Base-by-base conservation (phyloP, 1,140 invertebrate genomes). In the Galleria mellonella region DNA sequence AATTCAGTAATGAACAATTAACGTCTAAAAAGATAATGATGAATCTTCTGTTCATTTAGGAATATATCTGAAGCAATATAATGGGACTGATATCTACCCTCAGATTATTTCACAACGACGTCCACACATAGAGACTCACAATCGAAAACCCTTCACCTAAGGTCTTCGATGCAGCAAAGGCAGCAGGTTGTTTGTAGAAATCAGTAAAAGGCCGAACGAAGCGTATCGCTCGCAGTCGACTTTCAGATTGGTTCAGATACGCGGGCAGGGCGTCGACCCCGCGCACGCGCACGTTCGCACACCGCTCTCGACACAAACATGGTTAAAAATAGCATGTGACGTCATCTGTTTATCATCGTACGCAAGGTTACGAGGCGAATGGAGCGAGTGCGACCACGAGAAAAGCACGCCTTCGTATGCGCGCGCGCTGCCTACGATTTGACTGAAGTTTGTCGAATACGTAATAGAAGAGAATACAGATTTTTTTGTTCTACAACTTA, bases 271-370 rank as follows among this genome's bases (percentile, higher is more conserved):
- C 72, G 50, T 71, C 64, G 71, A 79, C 68, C 72, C 60, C 53
- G 72, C 72, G 66, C 74, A 49, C 64, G 75, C 75, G 72, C 45
- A n/a, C 43, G 32, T 32, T 32, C 42, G 32, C 43, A 33, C 44
- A 32, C 65, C 51, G 35, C 54, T 51, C 62, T 57, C 63, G 41
- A 59, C 58, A 60, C 53, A 55, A 57, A 57, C 71, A 54, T 43
- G 63, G 56, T 51, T 78, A 81, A 63, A 75, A 67, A 81, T 83
- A 81, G 61, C 51, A 32, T 4, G 66, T 81, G 74, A 83, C 76
- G 79, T 83, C 72, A 79, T 62, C 54, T 83, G 76, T 83, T 83
- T 78, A 81, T 70, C 73, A 65, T 56, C 56, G 64, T 67, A 71
- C 68, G 73, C 78, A 83, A 83, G 78, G 78, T 83, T 83, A 81